Evolutionary conservation across 2,888 invertebrate species (phyloP), one percentile per base, ranked within the genome.

Genomic region (Ctenicera cuprea): DNA sequence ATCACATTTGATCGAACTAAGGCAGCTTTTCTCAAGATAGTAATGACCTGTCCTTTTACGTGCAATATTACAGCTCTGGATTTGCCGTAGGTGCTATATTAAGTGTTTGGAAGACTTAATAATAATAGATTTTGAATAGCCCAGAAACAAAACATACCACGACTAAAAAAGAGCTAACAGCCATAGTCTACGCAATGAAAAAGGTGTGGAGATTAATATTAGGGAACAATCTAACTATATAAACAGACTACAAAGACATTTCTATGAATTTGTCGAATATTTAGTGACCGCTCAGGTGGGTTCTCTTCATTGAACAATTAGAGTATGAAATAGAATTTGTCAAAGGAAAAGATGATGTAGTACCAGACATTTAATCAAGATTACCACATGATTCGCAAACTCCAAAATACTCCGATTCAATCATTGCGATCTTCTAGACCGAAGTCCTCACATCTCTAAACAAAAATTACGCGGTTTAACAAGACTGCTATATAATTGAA

Each of bases 221-320:
- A 2, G 52, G 20, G 3, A 16, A 11, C 1, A 12, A 12, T 11
- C 68, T 82, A 18, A 38, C 76, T 0, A 77, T 82, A 1, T 59
- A 77, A 4, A 81, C 80, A 0, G 83, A 83, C 57, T 81, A 82
- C 66, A 61, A 78, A 11, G 73, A 76, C 70, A 0, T 82, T 81
- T 65, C 26, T 82, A 5, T 74, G 76, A 7, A 72, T 59, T 1
- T 80, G 81, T 22, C 68, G 71, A 3, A 67, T 79, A 11, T 20
- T 69, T 1, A 80, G 73, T 22, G 73, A 77, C 0, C 67, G 80
- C 0, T 41, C 1, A 62, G 77, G 0, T 83, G 82, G 81, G 64
- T 77, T 9, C 9, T 79, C 0, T 66, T 74, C 11, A 30, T 81
- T 11, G 75, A 79, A 12, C 76, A 78, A 59, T 82, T 77, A 61